Percentiles rank a stretch among this genome's conserved stretches.
These are phyloP conservation scores for Lithobius niger DNA, from an alignment of 1,140 invertebrate genomes.

Conservation along the genomic window DNA sequence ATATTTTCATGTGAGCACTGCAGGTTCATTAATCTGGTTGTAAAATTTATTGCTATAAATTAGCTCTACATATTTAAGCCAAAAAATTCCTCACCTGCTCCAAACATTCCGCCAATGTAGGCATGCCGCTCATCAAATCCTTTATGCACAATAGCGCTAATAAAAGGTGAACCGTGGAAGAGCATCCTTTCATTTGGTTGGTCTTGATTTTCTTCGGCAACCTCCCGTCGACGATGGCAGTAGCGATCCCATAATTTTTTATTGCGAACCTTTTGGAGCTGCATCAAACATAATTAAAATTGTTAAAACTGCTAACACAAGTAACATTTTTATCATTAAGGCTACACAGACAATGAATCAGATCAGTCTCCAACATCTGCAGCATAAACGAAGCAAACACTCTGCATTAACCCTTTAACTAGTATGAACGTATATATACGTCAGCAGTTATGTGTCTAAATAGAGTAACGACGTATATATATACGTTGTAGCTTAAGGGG, in stretches of 20 bases:
- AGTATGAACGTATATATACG: too few species aligned
- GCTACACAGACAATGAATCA: not conserved
- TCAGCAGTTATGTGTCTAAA: too few species aligned
- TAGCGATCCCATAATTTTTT: constrained; percentile 88
- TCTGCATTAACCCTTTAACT: constrained; percentile 17
- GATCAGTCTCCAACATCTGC: too few species aligned
- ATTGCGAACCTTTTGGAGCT: constrained; percentile 95
- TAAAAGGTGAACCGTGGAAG: constrained; percentile 94
- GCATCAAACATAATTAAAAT: constrained; percentile 2
- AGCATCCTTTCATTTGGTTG: constrained; percentile 80
- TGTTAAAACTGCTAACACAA: not conserved
- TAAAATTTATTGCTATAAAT: too few species aligned
- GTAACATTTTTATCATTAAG: not conserved
- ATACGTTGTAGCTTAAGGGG: too few species aligned
- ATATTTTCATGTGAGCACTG: too few species aligned
- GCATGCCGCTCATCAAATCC: constrained; percentile 96
- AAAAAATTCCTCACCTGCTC: constrained; percentile 49
- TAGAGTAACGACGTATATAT: too few species aligned
- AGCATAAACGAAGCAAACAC: too few species aligned
- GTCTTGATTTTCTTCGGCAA: constrained; percentile 70
- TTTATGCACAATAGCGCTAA: constrained; percentile 94
- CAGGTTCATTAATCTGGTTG: too few species aligned
- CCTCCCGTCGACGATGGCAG: constrained; percentile 73
- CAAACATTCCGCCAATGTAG: constrained; percentile 97
- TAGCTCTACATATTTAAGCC: too few species aligned